Percentiles rank a stretch among this genome's conserved stretches.
phyloP scores from a whole-genome alignment of 1,140 invertebrate species.

The Bombus confusus region DNA sequence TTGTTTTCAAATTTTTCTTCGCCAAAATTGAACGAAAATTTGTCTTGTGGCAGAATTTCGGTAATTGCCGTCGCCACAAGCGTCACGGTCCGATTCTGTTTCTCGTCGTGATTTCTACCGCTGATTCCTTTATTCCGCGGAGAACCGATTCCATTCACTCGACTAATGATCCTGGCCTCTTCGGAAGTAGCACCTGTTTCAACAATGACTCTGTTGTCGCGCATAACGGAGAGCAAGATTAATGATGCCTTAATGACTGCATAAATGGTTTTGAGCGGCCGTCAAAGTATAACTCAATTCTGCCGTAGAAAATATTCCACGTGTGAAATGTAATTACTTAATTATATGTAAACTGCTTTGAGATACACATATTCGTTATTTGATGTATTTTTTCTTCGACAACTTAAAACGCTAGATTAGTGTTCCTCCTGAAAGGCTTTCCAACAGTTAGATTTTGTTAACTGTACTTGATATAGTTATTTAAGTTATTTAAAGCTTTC shows the following conservation, averaged over 20 bases:
- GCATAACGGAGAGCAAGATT: conserved; percentile 71
- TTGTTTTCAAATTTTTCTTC: neutral
- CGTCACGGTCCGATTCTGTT: neutral
- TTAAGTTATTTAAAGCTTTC: neutral
- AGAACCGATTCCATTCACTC: conserved; percentile 33
- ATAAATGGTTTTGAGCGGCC: conserved; percentile 68
- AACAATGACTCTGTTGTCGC: conserved; percentile 64
- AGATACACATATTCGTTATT: neutral
- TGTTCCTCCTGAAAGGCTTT: neutral
- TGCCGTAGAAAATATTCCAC: conserved; percentile 48
- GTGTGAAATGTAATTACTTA: conserved; percentile 39
- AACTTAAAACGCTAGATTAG: neutral
- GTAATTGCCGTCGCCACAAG: neutral
- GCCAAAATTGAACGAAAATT: neutral
- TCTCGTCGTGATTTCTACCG: neutral
- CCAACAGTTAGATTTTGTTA: neutral
- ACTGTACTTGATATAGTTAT: neutral
- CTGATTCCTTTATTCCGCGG: conserved; percentile 37
- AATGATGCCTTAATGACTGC: conserved; percentile 79
- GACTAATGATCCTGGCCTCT: conserved; percentile 36
- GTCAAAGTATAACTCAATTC: conserved; percentile 74
- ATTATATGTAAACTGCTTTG: conserved; percentile 9
- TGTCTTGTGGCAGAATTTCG: neutral
- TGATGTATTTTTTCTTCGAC: neutral
- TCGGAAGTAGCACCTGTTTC: conserved; percentile 57